Base-by-base conservation (phyloP, 2,888 invertebrate genomes). In the Morpho achilles region DNA sequence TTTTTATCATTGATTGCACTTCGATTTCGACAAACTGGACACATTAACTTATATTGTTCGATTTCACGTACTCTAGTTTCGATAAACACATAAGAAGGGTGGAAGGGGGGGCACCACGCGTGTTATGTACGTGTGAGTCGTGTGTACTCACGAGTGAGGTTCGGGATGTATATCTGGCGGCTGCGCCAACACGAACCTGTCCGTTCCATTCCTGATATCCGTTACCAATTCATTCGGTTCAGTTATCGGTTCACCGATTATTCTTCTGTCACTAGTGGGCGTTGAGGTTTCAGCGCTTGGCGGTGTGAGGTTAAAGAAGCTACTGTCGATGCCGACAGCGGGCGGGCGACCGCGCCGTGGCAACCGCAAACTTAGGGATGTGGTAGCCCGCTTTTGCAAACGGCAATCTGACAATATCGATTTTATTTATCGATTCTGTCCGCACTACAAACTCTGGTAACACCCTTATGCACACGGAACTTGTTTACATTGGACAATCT, bases 121-220 rank as follows among this genome's bases (percentile, higher is more conserved):
- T 76, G 77, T 72, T 56, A 53, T 56, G 50, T 39, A 50, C 32
- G 64, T 73, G 75, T 74, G 80, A 73, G 77, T 71, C 73, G 72
- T 69, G 73, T 59, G 44, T 90, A 91, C 91, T 91, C 91, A 91
- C 91, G 91, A 88, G 79, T 89, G 89, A 64, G 87, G 87, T 65
- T 90, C 85, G 70, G 86, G 87, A 76, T 82, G 88, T 68, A 75
- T 73, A 67, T 90, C 89, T 46, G 87, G 85, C 61, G 71, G 76
- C 69, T 77, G 71, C 39, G 87, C 90, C 65, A 62, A 69, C 60
- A 87, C 83, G 69, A 82, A 79, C 64, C 58, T 70, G 8, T 80
- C 62, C 16, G 39, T 58, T 41, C 62, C 64, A 50, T 56, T 64
- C 49, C 50, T 55, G n/a, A 44, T 47, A 48, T 54, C 63, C 32